Evolutionary conservation across 2,888 invertebrate genomes (phyloP), one percentile per base, ranked within the genome.

Genomic region (Plutella xylostella): DNA sequence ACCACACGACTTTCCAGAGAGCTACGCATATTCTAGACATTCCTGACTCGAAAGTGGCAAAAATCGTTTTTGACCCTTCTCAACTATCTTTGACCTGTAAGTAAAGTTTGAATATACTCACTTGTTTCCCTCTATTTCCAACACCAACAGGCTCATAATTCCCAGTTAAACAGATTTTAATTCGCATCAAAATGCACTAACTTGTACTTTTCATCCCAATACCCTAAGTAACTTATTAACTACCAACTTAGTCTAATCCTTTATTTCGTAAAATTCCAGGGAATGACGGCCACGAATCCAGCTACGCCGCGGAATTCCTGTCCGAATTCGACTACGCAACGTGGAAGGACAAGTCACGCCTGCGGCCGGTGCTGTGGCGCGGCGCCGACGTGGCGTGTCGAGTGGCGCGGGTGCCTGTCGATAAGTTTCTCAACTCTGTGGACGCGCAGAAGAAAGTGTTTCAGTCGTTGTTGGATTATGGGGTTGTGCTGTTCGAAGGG

Each of bases 271-370:
- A n/a, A 40, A 20, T 71, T 72, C 46, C 54, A 89, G 89, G 89
- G 89, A 76, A 68, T 40, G 89, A 89, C 60, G 65, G 68, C 1
- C 90, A 90, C 55, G 54, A 69, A 51, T 88, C 89, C 0, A 57
- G 49, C 4, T 89, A 85, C 54, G 51, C 70, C 21, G 52, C 80
- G 0, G 64, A 79, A 1, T 88, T 87, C 61, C 61, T 89, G 14
- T 51, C 48, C 43, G 63, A 73, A 53, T 77, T 71, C 45, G 64
- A 73, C 18, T 70, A 68, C 45, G 55, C 58, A 20, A 60, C 57
- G 9, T 78, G 79, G 73, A 70, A 56, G 14, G 59, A 65, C 35
- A 59, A 61, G n/a, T 62, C 68, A 33, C 62, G 57, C 45, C 47
- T 70, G 0, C 66, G 59, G 15, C 73, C 72, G 1, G 37, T 64